Evolutionary conservation across 1,140 invertebrate genomes (phyloP), one percentile per base, ranked within the genome.

Genomic region (Dryas iulia): DNA sequence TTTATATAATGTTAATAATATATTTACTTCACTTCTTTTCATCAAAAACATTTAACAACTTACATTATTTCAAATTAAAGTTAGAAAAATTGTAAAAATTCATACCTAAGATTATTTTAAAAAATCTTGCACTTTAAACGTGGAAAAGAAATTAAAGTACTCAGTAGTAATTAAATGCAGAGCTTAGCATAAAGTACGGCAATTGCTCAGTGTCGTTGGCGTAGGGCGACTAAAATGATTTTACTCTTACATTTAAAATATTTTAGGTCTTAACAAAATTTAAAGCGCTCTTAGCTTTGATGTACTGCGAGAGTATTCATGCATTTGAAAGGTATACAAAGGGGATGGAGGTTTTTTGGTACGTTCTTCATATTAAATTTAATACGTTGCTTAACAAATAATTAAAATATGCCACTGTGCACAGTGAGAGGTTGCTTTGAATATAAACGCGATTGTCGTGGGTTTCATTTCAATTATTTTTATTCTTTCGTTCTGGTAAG

Each of bases 121-220:
- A 76, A n/a, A 83, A 78, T 77, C 67, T 72, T 69, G 73, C 71
- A 73, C 65, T 73, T 74, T 70, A 71, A 82, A 74, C 69, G 71
- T 66, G 71, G 71, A 59, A 57, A 69, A 67, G 63, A 74, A 79
- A 66, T 80, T 77, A 69, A 75, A 81, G 76, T 80, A 66, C 79
- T 82, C 70, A 77, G 77, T 72, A 77, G 81, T 84, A 87, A 87
- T 87, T 87, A 87, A 87, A 82, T 81, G 79, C 74, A 73, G 63
- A 77, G 77, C 82, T 83, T 77, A 83, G 76, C 73, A 78, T 83
- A 82, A 83, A 83, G 78, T 82, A 72, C 66, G 73, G 79, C 78
- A 81, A 85, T 87, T 84, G 77, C 79, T 87, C 81, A 86, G 74
- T 76, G 85, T 82, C 63, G 56, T 31, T 65, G 63, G 56, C 81